Evolutionary conservation across 2,888 invertebrate genomes (phyloP).

Genomic region (Empis stercorea): DNA sequence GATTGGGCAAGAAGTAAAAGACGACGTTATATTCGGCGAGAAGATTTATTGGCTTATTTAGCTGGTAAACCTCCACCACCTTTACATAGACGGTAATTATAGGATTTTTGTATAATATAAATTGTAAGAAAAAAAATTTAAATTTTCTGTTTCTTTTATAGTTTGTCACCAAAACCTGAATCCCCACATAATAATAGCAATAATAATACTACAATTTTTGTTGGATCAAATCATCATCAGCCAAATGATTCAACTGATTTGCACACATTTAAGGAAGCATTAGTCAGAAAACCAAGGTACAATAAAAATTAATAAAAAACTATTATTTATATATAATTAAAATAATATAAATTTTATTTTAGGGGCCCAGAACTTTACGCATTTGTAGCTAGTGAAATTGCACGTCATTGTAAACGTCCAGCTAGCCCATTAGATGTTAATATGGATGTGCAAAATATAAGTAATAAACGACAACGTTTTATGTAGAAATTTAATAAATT

Average conservation of each 20-base stretch:
- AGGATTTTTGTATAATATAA: background rate
- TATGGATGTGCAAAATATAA: conserved; percentile 65
- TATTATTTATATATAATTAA: background rate
- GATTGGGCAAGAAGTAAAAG: conserved; percentile 64
- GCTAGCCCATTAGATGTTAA: conserved; percentile 57
- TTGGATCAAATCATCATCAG: conserved; percentile 13
- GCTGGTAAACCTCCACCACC: conserved; percentile 55
- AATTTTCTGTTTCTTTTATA: too few relatives aligned
- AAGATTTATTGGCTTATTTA: conserved; percentile 63
- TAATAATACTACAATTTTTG: conserved; percentile 8
- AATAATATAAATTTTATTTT: background rate
- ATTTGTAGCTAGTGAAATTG: conserved; percentile 60
- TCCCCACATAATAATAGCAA: conserved; percentile 26
- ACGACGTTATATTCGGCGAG: conserved; percentile 54
- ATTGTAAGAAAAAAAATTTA: background rate
- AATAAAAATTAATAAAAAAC: background rate
- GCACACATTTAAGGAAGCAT: conserved; percentile 61
- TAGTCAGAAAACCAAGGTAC: conserved; percentile 42
- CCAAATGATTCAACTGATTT: conserved; percentile 45
- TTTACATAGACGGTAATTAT: conserved; percentile 25
- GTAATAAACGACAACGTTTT: conserved; percentile 54
- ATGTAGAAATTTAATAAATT: conserved; percentile 37
- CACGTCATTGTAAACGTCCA: conserved; percentile 56
- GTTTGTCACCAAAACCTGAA: conserved; percentile 41
- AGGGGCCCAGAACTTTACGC: conserved; percentile 50